A percentile compares a stretch with the other conserved stretches of the same genome.
These are phyloP conservation scores for Delia radicum DNA, from an alignment of 1,140 invertebrate species.

Conservation along the genomic window DNA sequence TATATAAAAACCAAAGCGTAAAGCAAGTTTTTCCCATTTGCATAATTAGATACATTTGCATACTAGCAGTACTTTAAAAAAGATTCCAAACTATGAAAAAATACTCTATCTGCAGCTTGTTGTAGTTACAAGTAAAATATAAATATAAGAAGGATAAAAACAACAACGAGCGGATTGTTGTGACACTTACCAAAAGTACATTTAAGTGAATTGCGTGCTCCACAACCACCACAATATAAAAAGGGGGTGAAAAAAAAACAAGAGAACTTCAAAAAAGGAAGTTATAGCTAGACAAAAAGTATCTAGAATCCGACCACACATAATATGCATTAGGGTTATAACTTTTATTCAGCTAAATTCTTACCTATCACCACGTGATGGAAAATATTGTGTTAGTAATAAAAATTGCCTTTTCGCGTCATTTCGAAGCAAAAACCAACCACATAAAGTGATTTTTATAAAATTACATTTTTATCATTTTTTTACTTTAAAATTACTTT, in stretches of 20 bases:
- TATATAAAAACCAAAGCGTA: constrained; percentile 15
- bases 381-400: too few relatives aligned
- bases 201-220: constrained; percentile 18
- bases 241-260: background rate
- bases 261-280: background rate
- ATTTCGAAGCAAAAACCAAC: too few relatives aligned
- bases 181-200: constrained; percentile 18
- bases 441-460: too few relatives aligned
- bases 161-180: background rate
- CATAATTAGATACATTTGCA: constrained; percentile 22
- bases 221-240: too few relatives aligned
- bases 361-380: too few relatives aligned
- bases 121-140: background rate
- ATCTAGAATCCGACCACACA: too few relatives aligned
- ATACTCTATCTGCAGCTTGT: background rate
- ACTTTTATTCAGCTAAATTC: too few relatives aligned
- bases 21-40: constrained; percentile 21
- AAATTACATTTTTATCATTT: too few relatives aligned
- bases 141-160: background rate
- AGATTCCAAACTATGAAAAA: background rate
- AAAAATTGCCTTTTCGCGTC: too few relatives aligned
- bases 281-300: too few relatives aligned
- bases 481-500: too few relatives aligned
- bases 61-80: background rate
- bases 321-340: too few relatives aligned